Evolutionary conservation across 1,140 invertebrate genomes (phyloP), one percentile per base, ranked within the genome.

Genomic region (Megalopta genalis): DNA sequence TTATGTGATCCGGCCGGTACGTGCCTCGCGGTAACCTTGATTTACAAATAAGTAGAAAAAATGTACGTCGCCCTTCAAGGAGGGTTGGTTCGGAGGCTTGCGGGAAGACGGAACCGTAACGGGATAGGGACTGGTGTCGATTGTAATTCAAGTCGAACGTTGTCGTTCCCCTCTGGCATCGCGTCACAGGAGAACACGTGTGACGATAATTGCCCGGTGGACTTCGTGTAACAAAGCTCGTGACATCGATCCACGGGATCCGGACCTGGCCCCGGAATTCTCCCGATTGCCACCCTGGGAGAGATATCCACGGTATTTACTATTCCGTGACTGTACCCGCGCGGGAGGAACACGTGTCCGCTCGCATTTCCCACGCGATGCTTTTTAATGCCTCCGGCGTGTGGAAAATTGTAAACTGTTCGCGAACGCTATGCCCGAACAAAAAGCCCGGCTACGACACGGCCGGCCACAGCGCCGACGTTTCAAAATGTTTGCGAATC

Each of bases 251-350:
- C 85, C 85, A 27, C 18, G 27, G 37, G 60, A 80, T 80, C n/a
- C 59, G 52, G 65, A n/a, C 77, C 59, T 72, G 72, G 49, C 67
- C 84, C 63, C 63, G 72, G 81, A 86, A 83, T 86, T 77, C 85
- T 78, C 77, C 71, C 84, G 77, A 86, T 85, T 85, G 84, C 66
- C 85, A 83, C 77, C 85, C 80, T 54, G 84, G 76, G 84, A 86
- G 66, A 86, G 72, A 85, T 86, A 78, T 78, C 74, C 80, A 52
- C 78, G 76, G 63, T 76, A 83, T 83, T 86, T 86, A 76, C 84
- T 60, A 72, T 86, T 74, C 59, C 59, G 71, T 65, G 66, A 67
- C 46, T 49, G 39, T 82, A 23, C 70, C 66, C 32, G 23, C 23
- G n/a, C 64, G 49, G 57, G 27, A 57, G 23, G 46, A 57, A 72